Evolutionary conservation across 2,797 vertebrate genomes (phyloP), one percentile per base, ranked within the genome.

Genomic region (Sebastes aleutianus): DNA sequence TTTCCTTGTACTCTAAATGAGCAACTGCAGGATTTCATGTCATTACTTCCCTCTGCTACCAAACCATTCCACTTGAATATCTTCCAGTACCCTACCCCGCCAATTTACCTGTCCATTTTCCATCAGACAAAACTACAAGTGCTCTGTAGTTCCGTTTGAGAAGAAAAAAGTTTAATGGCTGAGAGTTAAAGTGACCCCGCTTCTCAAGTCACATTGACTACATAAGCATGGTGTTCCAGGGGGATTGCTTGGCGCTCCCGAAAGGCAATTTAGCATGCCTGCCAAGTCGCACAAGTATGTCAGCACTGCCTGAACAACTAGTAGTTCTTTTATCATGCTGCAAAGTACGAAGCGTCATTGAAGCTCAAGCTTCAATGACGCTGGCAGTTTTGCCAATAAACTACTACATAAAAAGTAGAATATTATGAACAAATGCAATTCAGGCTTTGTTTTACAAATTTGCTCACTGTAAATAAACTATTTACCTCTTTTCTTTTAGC

Each of bases 121-220:
- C 84, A 76, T 88, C 56, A 83, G 64, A 26, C 68, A 74, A 43
- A 80, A 74, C 67, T 57, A 70, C 61, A 83, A 84, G 80, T 78
- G 70, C 76, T 77, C 69, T 29, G 4, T 22, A 82, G 73, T 78
- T 71, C 63, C 78, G 76, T 67, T 90, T 71, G 59, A 79, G 73
- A 59, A 76, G 43, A 61, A 70, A 83, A 70, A 79, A 74, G 78
- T 84, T 64, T 70, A 89, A 89, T 87, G 78, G 73, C 87, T 39
- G 57, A 83, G 70, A 81, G 70, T 89, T 87, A 79, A 88, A 90
- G 74, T 86, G 87, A 89, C 85, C 84, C 83, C 53, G 61, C 71
- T 80, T 64, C 59, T 86, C 67, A 73, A 90, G 86, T 92, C 89
- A 93, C 92, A 91, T 91, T 93, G 90, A 91, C 88, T 87, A 24